A percentile compares a stretch with the other conserved stretches of the same genome.
These are phyloP conservation scores for Hestina assimilis DNA, from an alignment of 1,140 invertebrate genomes.

Conservation along the genomic window DNA sequence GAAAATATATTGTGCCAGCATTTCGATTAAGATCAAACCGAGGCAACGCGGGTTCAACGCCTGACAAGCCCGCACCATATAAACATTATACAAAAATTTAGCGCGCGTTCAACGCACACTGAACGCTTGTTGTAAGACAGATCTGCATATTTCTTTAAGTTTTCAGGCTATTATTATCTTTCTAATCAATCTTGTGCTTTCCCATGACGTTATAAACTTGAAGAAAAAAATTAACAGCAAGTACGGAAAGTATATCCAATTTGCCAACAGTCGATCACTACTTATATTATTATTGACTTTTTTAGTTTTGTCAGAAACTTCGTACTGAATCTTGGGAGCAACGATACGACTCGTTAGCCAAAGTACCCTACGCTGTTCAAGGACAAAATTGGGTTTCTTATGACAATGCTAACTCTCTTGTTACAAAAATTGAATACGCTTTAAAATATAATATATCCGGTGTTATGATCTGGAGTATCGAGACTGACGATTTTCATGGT, in stretches of 20 bases:
- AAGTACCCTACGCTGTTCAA: slow-evolving; percentile 79
- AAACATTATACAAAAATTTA: too few relatives aligned
- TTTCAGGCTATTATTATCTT: too few relatives aligned
- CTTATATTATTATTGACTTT: not conserved
- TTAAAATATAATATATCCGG: slow-evolving; percentile 79
- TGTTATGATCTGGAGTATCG: slow-evolving; percentile 86
- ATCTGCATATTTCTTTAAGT: too few relatives aligned
- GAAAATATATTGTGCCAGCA: too few relatives aligned
- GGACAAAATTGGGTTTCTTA: slow-evolving; percentile 87
- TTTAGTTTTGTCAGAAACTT: slow-evolving; percentile 55
- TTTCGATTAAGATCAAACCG: too few relatives aligned
- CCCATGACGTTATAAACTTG: too few relatives aligned
- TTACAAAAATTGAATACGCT: slow-evolving; percentile 79
- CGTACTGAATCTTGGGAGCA: slow-evolving; percentile 49
- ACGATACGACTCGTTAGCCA: slow-evolving; percentile 37
- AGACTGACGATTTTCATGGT: slow-evolving; percentile 85
- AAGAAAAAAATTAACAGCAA: too few relatives aligned
- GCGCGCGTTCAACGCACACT: too few relatives aligned
- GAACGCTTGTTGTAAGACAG: too few relatives aligned
- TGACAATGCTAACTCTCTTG: slow-evolving; percentile 81
- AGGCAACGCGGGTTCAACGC: too few relatives aligned
- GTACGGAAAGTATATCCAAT: not conserved
- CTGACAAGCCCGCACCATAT: too few relatives aligned
- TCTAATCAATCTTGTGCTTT: too few relatives aligned
- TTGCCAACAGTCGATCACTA: not conserved